phyloP scores from a whole-genome alignment of 1,140 invertebrate genomes.

The Ridgeia piscesae region DNA sequence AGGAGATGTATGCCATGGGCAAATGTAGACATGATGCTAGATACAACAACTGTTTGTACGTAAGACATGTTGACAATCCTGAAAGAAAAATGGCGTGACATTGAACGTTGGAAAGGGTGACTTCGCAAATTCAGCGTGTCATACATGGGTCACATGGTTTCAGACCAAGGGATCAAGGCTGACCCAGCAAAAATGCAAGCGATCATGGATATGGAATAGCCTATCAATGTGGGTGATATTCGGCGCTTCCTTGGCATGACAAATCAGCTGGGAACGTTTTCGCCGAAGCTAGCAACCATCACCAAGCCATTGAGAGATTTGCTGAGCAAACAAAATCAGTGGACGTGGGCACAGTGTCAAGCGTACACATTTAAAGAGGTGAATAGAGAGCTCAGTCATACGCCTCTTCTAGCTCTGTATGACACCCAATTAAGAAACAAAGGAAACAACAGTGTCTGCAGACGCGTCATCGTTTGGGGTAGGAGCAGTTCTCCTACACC shows the following conservation, averaged over 20 bases:
- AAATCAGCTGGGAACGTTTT: too few species aligned
- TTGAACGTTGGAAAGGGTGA: too few species aligned
- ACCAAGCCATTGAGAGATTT: too few species aligned
- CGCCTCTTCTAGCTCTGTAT: slow-evolving; percentile 38
- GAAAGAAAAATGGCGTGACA: slow-evolving; percentile 44
- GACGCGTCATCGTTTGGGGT: slow-evolving; percentile 49
- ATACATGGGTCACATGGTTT: slow-evolving; percentile 39
- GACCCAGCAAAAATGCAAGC: slow-evolving; percentile 52
- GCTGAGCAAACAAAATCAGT: too few species aligned
- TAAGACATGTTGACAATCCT: slow-evolving; percentile 45
- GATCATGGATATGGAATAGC: slow-evolving; percentile 37
- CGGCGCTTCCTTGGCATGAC: too few species aligned
- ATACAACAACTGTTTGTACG: too few species aligned
- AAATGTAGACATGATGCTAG: too few species aligned
- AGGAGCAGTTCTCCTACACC: slow-evolving; percentile 55
- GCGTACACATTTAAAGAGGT: slow-evolving; percentile 31
- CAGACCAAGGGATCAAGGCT: slow-evolving; percentile 34
- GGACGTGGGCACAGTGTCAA: too few species aligned
- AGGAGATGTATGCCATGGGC: too few species aligned
- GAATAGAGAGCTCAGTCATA: too few species aligned
- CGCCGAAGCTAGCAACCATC: too few species aligned
- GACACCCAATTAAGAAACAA: slow-evolving; percentile 32
- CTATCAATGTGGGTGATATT: slow-evolving; percentile 32
- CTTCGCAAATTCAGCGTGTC: not conserved
- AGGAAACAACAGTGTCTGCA: too few species aligned